These are phyloP conservation scores for Lepidostoma basale DNA, from an alignment of 1,140 invertebrate genomes.

Conservation along the genomic window DNA sequence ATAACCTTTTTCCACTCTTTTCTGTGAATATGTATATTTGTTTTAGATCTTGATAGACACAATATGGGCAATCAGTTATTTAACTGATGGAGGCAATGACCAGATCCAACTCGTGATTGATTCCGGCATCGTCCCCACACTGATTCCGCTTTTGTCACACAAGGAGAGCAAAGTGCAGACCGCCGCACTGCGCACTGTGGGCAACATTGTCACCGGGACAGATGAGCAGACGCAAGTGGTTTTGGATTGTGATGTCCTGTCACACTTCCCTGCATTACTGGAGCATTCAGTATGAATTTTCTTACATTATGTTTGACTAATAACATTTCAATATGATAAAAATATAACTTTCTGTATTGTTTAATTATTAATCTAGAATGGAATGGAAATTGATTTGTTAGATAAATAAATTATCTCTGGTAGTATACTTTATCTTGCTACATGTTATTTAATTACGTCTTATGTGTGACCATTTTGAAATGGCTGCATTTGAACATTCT, in stretches of 20 bases:
- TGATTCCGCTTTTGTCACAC: constrained; percentile 94
- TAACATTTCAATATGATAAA: not conserved
- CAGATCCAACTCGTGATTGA: constrained; percentile 99
- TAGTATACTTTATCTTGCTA: too few species aligned
- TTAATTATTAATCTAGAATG: too few species aligned
- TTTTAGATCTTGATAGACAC: constrained; percentile 95
- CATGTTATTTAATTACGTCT: not conserved
- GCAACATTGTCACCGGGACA: constrained; percentile 98
- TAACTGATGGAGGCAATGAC: constrained; percentile 98
- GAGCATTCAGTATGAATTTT: constrained; percentile 69
- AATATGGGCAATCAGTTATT: constrained; percentile 98
- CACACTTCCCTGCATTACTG: constrained; percentile 88
- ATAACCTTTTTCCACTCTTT: not conserved
- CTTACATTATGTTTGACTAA: not conserved
- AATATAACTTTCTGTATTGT: not conserved
- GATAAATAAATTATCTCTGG: too few species aligned
- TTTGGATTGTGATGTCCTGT: constrained; percentile 89
- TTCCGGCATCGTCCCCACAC: constrained; percentile 89
- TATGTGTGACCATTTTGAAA: not conserved
- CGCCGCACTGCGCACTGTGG: constrained; percentile 93
- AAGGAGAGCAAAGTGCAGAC: constrained; percentile 98
- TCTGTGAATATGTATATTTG: not conserved
- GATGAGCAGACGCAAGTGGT: constrained; percentile 98
- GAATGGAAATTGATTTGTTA: too few species aligned
- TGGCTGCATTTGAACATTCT: not conserved